Percentiles rank a stretch among this genome's conserved stretches.
Evolutionary conservation across 2,113 vertebrate species (phyloP).

Genomic region (Suncus etruscus): DNA sequence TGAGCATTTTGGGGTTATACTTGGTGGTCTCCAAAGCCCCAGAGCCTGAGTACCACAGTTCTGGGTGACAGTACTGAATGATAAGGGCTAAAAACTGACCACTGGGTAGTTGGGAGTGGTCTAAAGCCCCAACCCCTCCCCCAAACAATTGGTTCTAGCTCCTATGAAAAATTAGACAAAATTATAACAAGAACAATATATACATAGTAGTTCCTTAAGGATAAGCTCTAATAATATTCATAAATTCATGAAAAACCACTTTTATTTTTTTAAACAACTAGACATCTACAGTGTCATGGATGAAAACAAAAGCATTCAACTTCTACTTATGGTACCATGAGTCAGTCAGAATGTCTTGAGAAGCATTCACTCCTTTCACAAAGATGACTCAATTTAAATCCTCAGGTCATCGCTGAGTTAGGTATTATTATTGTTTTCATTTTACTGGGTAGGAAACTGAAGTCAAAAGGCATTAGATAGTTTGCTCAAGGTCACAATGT

Average conservation of each 20-base stretch:
- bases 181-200: neutral
- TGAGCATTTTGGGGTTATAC: too few species aligned
- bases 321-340: neutral
- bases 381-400: neutral
- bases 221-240: neutral
- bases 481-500: neutral
- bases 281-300: neutral
- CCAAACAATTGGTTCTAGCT: too few species aligned
- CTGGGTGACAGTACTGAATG: too few species aligned
- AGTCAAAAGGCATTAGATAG: neutral
- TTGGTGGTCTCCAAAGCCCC: too few species aligned
- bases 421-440: neutral
- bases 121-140: too few species aligned
- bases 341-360: neutral
- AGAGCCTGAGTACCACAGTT: too few species aligned
- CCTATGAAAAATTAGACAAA: neutral
- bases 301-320: neutral
- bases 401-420: neutral
- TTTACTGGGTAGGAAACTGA: neutral
- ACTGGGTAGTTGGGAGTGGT: too few species aligned
- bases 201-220: neutral
- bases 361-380: neutral
- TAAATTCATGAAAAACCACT: neutral
- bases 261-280: slow-evolving; percentile 13
- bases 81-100: too few species aligned